Evolutionary conservation across 2,888 invertebrate genomes (phyloP), one percentile per base, ranked within the genome.

Genomic region (Vandiemenella viatica): DNA sequence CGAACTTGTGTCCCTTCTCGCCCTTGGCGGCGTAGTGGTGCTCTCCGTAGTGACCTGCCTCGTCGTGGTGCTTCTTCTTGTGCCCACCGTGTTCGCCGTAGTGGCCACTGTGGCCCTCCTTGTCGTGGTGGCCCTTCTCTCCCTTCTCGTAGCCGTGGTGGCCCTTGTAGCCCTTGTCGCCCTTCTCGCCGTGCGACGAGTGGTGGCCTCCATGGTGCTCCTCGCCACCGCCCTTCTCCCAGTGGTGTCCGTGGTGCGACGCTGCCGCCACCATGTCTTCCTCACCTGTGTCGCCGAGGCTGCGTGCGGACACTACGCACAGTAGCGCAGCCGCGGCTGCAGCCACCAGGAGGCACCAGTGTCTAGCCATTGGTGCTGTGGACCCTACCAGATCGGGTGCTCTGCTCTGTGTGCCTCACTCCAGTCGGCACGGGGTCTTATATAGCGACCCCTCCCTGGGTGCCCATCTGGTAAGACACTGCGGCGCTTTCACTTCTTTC

Each of bases 91-190:
- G 71, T 58, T 79, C 79, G 43, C 72, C 72, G 60, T 75, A 78
- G 58, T 77, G 73, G 1, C 78, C 77, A 53, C 71, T 69, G 57
- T 80, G 77, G 3, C 72, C 69, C 58, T 75, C 80, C 60, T 53
- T 53, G 38, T 53, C 47, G 37, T 53, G 53, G 45, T 77, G 75
- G 0, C 79, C 80, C 53, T 79, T 77, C 4, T 78, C 79, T 45
- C 76, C 84, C 61, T 85, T 80, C 56, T 85, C 81, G 68, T 83
- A 83, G 59, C 83, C 78, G 61, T 84, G 82, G 57, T 79, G 75
- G 19, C 77, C 76, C 60, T 83, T 81, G 67, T 83, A 80, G 0
- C 86, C 87, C 59, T 86, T 85, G 52, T 83, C 82, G 1, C 80
- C 82, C 60, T 86, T 83, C 53, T 81, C 79, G 1, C 81, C 84